Evolutionary conservation across 2,888 invertebrate genomes (phyloP).

Genomic region (Tenthredo scrophulariae): DNA sequence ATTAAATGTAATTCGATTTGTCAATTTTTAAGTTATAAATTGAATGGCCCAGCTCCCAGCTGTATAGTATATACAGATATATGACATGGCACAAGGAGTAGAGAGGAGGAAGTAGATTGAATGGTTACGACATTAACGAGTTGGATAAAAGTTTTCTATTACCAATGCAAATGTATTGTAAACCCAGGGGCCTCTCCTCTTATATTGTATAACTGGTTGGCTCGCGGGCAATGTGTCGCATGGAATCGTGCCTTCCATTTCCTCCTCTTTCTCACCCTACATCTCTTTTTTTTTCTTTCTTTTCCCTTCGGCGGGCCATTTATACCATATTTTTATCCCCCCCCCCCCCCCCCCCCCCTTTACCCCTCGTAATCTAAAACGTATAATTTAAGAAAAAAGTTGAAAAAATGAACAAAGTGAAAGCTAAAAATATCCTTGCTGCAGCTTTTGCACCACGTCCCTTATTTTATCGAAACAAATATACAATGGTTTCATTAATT

Average conservation of each 20-base stretch:
- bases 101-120: constrained; percentile 52
- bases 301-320: not conserved
- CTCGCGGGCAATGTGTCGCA: constrained; percentile 23
- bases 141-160: constrained; percentile 66
- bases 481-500: too few relatives aligned
- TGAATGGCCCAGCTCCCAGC: constrained; percentile 56
- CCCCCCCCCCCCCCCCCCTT: not conserved
- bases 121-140: constrained; percentile 66
- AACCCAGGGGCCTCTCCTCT: constrained; percentile 29
- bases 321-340: constrained; percentile 28
- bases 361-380: not conserved
- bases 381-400: constrained; percentile 14
- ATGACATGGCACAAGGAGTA: not conserved
- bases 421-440: not conserved
- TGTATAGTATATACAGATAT: not conserved
- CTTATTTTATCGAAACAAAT: too few relatives aligned
- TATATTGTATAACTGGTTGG: not conserved
- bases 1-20: constrained; percentile 65
- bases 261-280: constrained; percentile 4
- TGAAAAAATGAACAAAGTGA: not conserved
- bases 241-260: constrained; percentile 12
- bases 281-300: not conserved
- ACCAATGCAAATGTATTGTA: constrained; percentile 64
- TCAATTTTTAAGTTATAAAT: constrained; percentile 66
- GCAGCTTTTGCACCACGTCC: not conserved